phyloP scores from a whole-genome alignment of 2,113 vertebrate genomes.

The Pongo abelii region DNA sequence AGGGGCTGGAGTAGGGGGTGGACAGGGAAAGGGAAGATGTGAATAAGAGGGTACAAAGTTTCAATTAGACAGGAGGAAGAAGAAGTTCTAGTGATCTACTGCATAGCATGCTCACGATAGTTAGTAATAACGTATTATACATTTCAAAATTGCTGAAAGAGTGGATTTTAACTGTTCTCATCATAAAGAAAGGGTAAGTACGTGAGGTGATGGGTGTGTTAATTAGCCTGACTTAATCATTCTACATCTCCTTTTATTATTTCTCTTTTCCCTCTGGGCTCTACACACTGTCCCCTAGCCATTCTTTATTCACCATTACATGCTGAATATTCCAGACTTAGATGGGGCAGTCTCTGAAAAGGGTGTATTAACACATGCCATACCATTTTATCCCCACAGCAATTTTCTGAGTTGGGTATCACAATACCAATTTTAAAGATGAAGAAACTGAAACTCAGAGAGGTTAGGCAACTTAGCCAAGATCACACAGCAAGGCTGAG shows the following conservation, averaged over 20 bases:
- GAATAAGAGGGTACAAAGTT: not conserved
- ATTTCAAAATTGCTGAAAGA: not conserved
- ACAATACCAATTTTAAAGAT: not conserved
- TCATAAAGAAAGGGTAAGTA: not conserved
- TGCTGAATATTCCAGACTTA: slow-evolving; percentile 23
- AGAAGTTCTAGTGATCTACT: not conserved
- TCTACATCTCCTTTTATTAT: not conserved
- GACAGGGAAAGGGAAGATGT: not conserved
- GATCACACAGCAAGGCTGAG: not conserved
- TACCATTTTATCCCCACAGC: not conserved
- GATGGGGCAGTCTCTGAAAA: not conserved
- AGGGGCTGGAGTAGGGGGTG: no score
- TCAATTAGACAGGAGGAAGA: not conserved
- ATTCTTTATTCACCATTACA: not conserved
- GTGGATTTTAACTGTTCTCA: not conserved
- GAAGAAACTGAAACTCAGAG: not conserved
- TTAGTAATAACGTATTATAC: not conserved
- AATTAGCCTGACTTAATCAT: not conserved
- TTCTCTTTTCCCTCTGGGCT: not conserved
- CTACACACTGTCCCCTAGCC: not conserved
- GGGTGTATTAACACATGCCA: not conserved
- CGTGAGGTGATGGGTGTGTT: not conserved
- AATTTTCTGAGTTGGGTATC: not conserved
- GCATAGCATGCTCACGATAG: not conserved
- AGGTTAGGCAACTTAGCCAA: not conserved